Evolutionary conservation across 2,113 vertebrate species (phyloP).

Genomic region (Neogale vison): DNA sequence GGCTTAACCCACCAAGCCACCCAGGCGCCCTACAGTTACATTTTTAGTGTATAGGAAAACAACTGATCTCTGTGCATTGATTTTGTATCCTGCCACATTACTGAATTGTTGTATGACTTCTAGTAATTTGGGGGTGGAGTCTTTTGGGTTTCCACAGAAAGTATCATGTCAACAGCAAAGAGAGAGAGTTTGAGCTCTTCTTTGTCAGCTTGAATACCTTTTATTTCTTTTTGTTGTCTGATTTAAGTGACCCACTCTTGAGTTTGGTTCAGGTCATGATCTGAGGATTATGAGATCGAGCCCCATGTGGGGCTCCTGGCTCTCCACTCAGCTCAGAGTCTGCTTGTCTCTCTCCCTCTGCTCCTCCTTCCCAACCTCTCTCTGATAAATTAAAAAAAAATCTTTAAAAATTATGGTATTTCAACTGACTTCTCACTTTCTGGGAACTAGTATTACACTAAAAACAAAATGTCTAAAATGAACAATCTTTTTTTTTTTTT

Average conservation of each 20-base stretch:
- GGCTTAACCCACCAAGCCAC: too few species aligned
- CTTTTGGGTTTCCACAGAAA: too few species aligned
- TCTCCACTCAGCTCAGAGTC: background rate
- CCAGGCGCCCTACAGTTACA: too few species aligned
- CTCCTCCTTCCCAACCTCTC: background rate
- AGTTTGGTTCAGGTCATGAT: background rate
- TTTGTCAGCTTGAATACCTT: too few species aligned
- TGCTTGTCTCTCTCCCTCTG: background rate
- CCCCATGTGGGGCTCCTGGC: background rate
- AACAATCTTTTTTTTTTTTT: background rate
- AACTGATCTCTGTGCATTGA: too few species aligned
- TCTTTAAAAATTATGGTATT: background rate
- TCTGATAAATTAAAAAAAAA: background rate
- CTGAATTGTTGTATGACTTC: too few species aligned
- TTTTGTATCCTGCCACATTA: too few species aligned
- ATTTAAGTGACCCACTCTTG: background rate
- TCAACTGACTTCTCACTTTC: background rate
- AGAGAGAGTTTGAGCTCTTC: too few species aligned
- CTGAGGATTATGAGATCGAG: background rate
- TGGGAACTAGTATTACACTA: background rate
- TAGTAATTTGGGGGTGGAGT: too few species aligned
- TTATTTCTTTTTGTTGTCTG: too few species aligned
- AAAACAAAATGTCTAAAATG: background rate
- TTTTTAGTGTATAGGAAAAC: too few species aligned
- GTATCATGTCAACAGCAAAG: too few species aligned